Evolutionary conservation across 2,797 vertebrate genomes (phyloP).

Genomic region (Coregonus suidteri): DNA sequence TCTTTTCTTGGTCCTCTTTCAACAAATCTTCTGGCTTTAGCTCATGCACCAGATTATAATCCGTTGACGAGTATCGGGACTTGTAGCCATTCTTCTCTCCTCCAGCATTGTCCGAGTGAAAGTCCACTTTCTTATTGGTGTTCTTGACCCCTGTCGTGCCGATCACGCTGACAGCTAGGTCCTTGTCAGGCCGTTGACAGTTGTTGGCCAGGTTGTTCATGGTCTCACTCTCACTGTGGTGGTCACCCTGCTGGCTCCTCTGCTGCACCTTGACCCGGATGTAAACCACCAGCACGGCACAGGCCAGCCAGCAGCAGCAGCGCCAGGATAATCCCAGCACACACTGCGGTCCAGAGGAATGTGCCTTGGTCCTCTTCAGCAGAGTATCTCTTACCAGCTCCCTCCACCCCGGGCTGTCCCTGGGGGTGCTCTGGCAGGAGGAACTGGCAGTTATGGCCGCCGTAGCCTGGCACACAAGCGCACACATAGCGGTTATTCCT

Average conservation of each 20-base stretch:
- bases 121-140: slow-evolving; percentile 97
- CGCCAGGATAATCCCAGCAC: slow-evolving; percentile 90
- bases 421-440: slow-evolving; percentile 81
- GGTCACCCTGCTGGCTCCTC: slow-evolving; percentile 77
- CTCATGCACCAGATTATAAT: slow-evolving; percentile 96
- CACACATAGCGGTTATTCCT: slow-evolving; percentile 89
- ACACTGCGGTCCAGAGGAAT: slow-evolving; percentile 94
- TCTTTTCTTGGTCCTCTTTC: slow-evolving; percentile 76
- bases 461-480: slow-evolving; percentile 89
- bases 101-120: slow-evolving; percentile 82
- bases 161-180: slow-evolving; percentile 84
- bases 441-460: slow-evolving; percentile 95
- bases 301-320: slow-evolving; percentile 89
- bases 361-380: slow-evolving; percentile 70
- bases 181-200: slow-evolving; percentile 92
- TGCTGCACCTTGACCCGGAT: slow-evolving; percentile 88
- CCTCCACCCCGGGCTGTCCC: slow-evolving; percentile 69
- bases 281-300: slow-evolving; percentile 86
- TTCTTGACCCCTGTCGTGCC: slow-evolving; percentile 92
- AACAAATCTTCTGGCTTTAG: slow-evolving; percentile 82
- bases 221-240: slow-evolving; percentile 88
- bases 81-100: slow-evolving; percentile 89
- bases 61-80: slow-evolving; percentile 87
- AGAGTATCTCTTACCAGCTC: slow-evolving; percentile 69
- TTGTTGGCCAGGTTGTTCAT: slow-evolving; percentile 98